Base-by-base conservation (phyloP, 2,888 invertebrate genomes). In the Drosophila testacea region DNA sequence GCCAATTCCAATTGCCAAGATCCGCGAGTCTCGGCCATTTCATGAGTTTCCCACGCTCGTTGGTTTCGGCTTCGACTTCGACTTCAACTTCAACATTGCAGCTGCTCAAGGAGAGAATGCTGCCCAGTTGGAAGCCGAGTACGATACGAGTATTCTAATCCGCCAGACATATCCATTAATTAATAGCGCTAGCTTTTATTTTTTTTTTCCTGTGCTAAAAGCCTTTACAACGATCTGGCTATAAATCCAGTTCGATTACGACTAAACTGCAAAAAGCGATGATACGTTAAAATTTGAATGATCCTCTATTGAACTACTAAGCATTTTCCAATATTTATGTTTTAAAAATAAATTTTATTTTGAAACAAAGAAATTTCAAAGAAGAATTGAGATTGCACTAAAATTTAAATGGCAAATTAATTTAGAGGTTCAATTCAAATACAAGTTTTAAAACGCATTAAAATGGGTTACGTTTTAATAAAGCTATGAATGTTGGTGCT, bases 141-240 rank as follows among this genome's bases (percentile, higher is more conserved):
- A 39, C 39, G 39, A 27, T 54, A 32, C 69, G 34, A 65, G 59
- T 81, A 85, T 82, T 87, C 85, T 82, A 87, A 84, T 84, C 70
- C 57, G 69, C 28, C 65, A 62, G 59, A 66, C 54, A 62, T 73
- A 67, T 61, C 68, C 63, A 62, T 87, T 79, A 82, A 85, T 88
- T 88, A 77, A 81, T 81, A 77, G 51, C 50, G 65, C 51, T 5
- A 27, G 16, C 30, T 28, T 38, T 39, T 48, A 32, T 22, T 22
- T 22, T 22, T 22, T 22, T 39, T 39, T n/a, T 16, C 34, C 41
- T 11, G 10, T 6, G 13, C 36, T 36, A 10, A 36, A 36, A 56
- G 36, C 34, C 9, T 42, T 42, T n/a, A 22, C 55, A 42, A 36
- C 10, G 13, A 34, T 9, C n/a, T 27, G 36, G 16, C 34, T 6